A percentile compares a stretch with the other conserved stretches of the same genome.
Evolutionary conservation across 2,113 vertebrate species (phyloP).

Genomic region (Zosterops hypoxanthus): DNA sequence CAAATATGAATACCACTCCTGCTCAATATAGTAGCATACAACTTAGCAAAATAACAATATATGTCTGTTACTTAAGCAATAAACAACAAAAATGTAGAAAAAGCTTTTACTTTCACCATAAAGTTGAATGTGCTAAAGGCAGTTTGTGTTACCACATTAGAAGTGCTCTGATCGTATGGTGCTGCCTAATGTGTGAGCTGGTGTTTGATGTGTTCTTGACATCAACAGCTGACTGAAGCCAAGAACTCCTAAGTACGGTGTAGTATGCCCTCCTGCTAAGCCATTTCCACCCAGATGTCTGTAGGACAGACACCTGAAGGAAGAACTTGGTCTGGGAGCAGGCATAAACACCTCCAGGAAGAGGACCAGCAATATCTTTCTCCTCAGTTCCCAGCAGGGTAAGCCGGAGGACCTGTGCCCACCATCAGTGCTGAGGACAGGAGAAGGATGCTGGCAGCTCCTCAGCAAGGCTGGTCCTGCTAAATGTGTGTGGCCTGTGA

Average conservation of each 20-base stretch:
- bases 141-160: background rate
- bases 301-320: background rate
- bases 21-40: background rate
- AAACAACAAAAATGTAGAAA: background rate
- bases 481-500: background rate
- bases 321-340: background rate
- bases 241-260: background rate
- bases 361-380: background rate
- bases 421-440: accelerated
- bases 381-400: background rate
- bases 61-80: background rate
- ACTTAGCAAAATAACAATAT: background rate
- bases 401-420: background rate
- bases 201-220: background rate
- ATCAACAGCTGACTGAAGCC: background rate
- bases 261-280: background rate
- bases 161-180: background rate
- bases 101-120: background rate
- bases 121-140: background rate
- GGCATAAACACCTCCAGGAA: background rate
- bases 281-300: background rate
- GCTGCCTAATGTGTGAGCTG: background rate
- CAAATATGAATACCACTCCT: background rate
- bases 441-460: background rate
- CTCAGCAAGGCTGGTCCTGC: background rate